Evolutionary conservation across 37 sponge, comb jelly and placozoan species (phyloP).

Genomic region (Theonella swinhoei): DNA sequence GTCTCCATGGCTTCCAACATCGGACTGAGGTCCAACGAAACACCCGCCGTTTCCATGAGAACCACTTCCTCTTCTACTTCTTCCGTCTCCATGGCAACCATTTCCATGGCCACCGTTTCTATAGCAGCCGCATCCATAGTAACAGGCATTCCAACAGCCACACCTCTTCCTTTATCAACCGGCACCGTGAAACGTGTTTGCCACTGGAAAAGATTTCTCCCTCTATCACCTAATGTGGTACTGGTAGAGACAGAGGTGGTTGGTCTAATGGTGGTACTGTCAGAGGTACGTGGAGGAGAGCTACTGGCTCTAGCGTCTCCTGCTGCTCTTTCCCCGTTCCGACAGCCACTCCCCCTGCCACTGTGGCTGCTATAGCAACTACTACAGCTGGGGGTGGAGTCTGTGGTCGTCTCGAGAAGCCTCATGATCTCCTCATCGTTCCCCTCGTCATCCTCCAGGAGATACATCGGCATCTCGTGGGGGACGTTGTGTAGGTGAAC

Average conservation of each 20-base stretch:
- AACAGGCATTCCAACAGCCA: no score
- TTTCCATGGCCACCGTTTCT: neutral
- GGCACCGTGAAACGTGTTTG: no score
- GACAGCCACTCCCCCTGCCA: neutral
- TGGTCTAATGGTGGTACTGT: no score
- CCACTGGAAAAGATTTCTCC: no score
- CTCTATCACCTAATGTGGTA: no score
- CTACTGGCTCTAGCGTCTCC: no score
- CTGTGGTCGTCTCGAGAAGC: neutral
- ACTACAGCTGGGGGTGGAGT: neutral
- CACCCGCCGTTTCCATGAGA: neutral
- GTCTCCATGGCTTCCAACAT: neutral
- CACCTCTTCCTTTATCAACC: no score
- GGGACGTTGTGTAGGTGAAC: constrained; percentile 29
- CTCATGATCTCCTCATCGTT: constrained; percentile 63
- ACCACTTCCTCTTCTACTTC: neutral
- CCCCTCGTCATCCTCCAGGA: constrained; percentile 62
- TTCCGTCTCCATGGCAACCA: neutral
- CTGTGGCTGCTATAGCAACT: neutral
- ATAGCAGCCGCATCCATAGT: no score
- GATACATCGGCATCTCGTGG: constrained; percentile 65
- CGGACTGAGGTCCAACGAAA: neutral
- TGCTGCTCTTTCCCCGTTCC: no score
- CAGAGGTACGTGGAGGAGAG: no score
- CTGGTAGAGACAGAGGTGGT: no score